Evolutionary conservation across 2,888 invertebrate genomes (phyloP), one percentile per base, ranked within the genome.

Genomic region (Polydrusus tereticollis): DNA sequence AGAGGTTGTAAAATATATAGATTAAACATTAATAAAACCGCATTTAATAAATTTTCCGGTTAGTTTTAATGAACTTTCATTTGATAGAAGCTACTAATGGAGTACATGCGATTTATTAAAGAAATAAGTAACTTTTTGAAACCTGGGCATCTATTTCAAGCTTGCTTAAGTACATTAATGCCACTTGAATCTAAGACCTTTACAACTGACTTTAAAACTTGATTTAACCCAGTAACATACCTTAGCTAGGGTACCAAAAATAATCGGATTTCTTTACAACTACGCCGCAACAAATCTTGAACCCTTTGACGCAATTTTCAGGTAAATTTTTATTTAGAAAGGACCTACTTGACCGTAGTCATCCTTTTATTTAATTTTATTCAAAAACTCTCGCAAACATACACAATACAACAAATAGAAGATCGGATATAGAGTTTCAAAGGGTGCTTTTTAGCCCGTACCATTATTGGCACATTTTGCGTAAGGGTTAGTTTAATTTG

Each of bases 321-420:
- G 77, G 77, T 77, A 77, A 67, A 59, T 70, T 59, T 63, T 38
- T 65, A 50, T 55, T 57, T 57, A 71, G 29, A 57, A 52, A 58
- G 62, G 62, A 57, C 55, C 73, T 63, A 74, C 76, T 77, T 77
- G 75, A 77, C 77, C 77, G 68, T 72, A 69, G 70, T 60, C 68
- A 72, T 69, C 75, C 70, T 73, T 76, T 66, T 29, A 50, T 36
- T 50, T 69, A 71, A 74, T 67, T 76, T 70, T 43, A 69, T 72
- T 69, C 68, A 67, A 60, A 67, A 72, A 58, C 62, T 14, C 68
- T 43, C 21, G 66, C 71, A 71, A 71, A 72, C 47, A 67, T 47
- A 29, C 52, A 55, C 60, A 70, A 62, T 59, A 38, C 43, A 12
- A 66, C 66, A 60, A 66, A 66, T 65, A 60, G 36, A 41, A 47